Conservation (phyloP, 2,113 vertebrate species). For the Enhydra lutris region DNA sequence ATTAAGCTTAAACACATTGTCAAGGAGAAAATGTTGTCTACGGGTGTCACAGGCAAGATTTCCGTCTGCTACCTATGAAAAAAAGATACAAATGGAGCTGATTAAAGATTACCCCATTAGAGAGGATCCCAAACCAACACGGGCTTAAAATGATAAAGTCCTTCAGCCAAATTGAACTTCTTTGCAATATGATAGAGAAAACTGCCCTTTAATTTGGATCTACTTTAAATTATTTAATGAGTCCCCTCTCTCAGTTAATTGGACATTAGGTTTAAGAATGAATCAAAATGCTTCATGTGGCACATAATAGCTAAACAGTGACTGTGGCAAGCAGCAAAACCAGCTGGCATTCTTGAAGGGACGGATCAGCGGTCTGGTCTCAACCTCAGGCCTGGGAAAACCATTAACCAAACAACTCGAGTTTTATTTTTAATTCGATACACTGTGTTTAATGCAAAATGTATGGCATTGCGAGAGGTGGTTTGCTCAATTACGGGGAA, state of each 20-base stretch:
- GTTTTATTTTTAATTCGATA: conserved; percentile 63
- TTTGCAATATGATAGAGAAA: conserved; percentile 45
- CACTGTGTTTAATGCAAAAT: conserved; percentile 59
- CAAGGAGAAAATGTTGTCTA: background rate
- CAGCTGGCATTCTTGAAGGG: background rate
- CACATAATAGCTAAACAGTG: background rate
- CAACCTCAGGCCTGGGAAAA: conserved; percentile 60
- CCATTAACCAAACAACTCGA: conserved; percentile 51
- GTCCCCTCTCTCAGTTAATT: conserved; percentile 59
- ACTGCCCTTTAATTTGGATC: conserved; percentile 56
- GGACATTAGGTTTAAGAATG: conserved; percentile 60
- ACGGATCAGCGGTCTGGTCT: conserved; percentile 27
- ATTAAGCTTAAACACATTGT: conserved; percentile 28
- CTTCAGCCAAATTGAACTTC: background rate
- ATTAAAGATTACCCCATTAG: background rate
- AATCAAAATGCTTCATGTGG: conserved; percentile 29
- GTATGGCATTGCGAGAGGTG: background rate
- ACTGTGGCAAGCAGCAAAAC: background rate
- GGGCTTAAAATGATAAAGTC: background rate
- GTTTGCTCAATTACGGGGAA: background rate
- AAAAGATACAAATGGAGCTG: background rate
- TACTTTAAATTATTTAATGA: conserved; percentile 70
- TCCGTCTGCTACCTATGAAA: background rate
- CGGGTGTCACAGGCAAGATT: background rate
- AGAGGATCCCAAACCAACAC: background rate